phyloP scores from a whole-genome alignment of 1,140 invertebrate genomes.

The Aporrectodea caliginosa region DNA sequence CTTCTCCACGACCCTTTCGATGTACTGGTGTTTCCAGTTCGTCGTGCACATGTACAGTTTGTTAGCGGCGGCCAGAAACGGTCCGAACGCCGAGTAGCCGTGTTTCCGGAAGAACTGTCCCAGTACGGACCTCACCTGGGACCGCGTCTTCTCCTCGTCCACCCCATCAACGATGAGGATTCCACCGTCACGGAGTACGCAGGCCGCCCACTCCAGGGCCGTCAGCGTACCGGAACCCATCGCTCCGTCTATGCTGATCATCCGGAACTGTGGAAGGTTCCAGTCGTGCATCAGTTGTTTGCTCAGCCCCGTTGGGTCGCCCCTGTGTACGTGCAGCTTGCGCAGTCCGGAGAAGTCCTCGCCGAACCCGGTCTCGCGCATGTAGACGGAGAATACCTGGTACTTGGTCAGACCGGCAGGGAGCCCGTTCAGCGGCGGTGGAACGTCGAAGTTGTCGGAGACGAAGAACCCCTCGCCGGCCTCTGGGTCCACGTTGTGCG shows the following conservation, averaged over 20 bases:
- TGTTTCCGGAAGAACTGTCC: background rate
- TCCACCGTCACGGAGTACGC: conserved; percentile 4
- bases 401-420: conserved; percentile 1
- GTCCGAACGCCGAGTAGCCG: background rate
- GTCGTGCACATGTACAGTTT: conserved; percentile 16
- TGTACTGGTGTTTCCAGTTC: background rate
- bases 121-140: background rate
- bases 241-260: background rate
- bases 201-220: background rate
- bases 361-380: background rate
- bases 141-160: background rate
- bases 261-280: conserved; percentile 13
- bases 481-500: background rate
- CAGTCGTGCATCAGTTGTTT: background rate
- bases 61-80: background rate
- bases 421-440: background rate
- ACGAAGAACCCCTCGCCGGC: conserved; percentile 8
- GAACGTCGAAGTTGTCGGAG: background rate
- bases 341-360: background rate
- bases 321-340: background rate
- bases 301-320: background rate
- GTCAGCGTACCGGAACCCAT: background rate
- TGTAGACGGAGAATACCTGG: background rate
- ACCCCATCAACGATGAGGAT: conserved; percentile 1
- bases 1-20: too few species aligned